These are phyloP conservation scores for Drosophila paracracens DNA, from an alignment of 2,888 invertebrate species.

Conservation along the genomic window DNA sequence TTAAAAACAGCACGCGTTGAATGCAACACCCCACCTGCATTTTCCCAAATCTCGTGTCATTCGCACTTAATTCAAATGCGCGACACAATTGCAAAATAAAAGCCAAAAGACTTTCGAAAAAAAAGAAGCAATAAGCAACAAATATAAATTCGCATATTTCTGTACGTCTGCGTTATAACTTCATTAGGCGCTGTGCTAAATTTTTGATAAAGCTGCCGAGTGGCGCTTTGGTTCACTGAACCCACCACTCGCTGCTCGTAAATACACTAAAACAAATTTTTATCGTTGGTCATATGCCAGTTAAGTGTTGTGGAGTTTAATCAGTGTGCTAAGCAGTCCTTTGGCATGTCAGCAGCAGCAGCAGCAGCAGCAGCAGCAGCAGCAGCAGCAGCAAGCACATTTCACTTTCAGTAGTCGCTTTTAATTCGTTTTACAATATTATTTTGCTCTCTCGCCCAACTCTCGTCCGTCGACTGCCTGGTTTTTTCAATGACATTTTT, in stretches of 20 bases:
- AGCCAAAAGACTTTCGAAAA: conserved; percentile 1
- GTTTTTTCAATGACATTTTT: conserved; percentile 43
- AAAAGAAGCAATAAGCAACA: conserved; percentile 2
- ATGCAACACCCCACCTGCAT: conserved; percentile 38
- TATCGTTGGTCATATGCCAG: conserved; percentile 30
- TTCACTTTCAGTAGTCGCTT: conserved; percentile 22
- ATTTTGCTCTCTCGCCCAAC: conserved; percentile 3
- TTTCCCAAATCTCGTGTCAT: conserved; percentile 81
- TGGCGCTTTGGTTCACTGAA: conserved; percentile 21
- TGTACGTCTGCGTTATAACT: conserved; percentile 43
- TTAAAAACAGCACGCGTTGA: conserved; percentile 67
- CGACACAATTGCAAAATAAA: conserved; percentile 81
- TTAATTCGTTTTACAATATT: conserved; percentile 24
- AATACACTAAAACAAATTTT: conserved; percentile 1
- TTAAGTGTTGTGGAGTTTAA: conserved; percentile 4
- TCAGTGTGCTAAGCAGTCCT: conserved; percentile 16
- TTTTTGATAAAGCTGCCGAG: conserved; percentile 15
- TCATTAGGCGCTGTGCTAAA: conserved; percentile 41
- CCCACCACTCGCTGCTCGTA: background rate
- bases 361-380: too few species aligned
- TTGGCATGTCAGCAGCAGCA: conserved; percentile 19
- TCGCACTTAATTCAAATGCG: conserved; percentile 85
- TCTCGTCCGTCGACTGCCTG: conserved; percentile 10
- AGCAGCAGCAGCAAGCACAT: background rate
- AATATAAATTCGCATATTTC: conserved; percentile 20